These are phyloP conservation scores for Acrocephalus kingi DNA, from an alignment of 2,113 vertebrate species.

Conservation along the genomic window DNA sequence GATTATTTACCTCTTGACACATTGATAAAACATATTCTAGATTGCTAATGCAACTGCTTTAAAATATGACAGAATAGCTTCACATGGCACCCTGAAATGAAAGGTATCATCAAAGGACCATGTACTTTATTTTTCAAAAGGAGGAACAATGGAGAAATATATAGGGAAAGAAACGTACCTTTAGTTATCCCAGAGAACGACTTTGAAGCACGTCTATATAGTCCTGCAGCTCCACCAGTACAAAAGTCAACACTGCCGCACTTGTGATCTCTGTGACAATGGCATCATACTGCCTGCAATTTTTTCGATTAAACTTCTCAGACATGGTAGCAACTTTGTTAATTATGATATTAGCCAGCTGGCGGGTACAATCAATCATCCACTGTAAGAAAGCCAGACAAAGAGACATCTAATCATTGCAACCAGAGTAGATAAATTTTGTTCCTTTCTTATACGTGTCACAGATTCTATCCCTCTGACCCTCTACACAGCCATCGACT, in stretches of 20 bases:
- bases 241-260: conserved; percentile 59
- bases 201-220: conserved; percentile 57
- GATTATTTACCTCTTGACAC: neutral
- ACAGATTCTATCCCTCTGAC: conserved; percentile 80
- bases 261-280: conserved; percentile 75
- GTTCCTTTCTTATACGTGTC: conserved; percentile 78
- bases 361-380: conserved; percentile 78
- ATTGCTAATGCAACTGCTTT: neutral
- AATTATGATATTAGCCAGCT: conserved; percentile 84
- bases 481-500: conserved; percentile 80
- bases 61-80: conserved; percentile 31
- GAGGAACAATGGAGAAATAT: neutral
- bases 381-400: conserved; percentile 80
- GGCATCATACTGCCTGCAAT: conserved; percentile 70
- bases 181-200: conserved; percentile 38
- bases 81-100: neutral
- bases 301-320: conserved; percentile 80
- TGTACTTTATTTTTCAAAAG: conserved; percentile 6
- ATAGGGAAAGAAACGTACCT: conserved; percentile 72
- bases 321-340: conserved; percentile 80
- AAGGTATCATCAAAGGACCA: conserved; percentile 20
- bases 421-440: conserved; percentile 78
- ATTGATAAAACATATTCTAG: neutral
- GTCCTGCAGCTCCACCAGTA: conserved; percentile 66
- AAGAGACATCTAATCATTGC: conserved; percentile 81